A percentile compares a stretch with the other conserved stretches of the same genome.
Evolutionary conservation across 2,113 vertebrate species (phyloP).

Genomic region (Trichomycterus rosablanca): DNA sequence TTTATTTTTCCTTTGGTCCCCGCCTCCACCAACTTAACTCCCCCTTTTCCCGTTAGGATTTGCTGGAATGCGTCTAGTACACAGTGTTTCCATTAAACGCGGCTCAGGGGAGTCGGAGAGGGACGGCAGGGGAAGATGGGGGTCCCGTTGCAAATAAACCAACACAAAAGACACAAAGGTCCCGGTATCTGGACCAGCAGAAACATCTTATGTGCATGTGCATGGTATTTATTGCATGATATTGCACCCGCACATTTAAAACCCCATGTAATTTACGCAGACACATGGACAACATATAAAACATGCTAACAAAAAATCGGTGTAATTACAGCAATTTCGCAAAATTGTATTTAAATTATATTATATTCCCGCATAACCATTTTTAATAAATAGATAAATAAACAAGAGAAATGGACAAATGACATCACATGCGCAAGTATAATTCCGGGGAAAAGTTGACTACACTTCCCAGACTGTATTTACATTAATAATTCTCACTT

Average conservation of each 20-base stretch:
- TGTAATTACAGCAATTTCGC: too few species aligned
- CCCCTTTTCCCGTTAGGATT: constrained; percentile 71
- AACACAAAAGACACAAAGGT: background rate
- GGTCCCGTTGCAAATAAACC: background rate
- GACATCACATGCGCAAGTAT: too few species aligned
- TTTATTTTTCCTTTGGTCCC: background rate
- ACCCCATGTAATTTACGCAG: too few species aligned
- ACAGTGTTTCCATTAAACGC: constrained; percentile 90
- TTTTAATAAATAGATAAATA: too few species aligned
- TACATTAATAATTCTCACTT: too few species aligned
- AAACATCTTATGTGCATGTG: background rate
- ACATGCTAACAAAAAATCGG: background rate
- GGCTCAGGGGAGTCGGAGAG: constrained; percentile 70
- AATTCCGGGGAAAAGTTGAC: too few species aligned
- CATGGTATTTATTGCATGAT: background rate
- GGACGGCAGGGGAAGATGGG: constrained; percentile 43
- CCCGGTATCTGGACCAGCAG: background rate
- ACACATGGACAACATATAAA: too few species aligned
- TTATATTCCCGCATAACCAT: too few species aligned
- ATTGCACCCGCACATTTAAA: background rate
- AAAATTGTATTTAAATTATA: too few species aligned
- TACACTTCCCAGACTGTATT: too few species aligned
- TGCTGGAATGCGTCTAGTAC: constrained; percentile 88
- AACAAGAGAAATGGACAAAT: too few species aligned
- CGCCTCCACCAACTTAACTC: background rate